Evolutionary conservation across 2,113 vertebrate species (phyloP).

Genomic region (Loxodonta africana): DNA sequence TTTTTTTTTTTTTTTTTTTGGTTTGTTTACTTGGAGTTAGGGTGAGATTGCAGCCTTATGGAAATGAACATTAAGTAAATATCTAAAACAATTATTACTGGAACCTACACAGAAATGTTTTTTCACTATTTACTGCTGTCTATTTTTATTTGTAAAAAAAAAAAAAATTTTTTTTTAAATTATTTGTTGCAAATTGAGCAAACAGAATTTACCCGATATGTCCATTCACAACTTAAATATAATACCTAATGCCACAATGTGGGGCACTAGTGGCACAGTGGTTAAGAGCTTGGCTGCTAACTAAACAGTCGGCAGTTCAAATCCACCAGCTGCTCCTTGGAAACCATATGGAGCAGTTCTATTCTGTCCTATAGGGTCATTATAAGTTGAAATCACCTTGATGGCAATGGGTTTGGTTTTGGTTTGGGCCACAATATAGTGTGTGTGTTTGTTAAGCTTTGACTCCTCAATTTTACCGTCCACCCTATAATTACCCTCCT

Average conservation of each 20-base stretch:
- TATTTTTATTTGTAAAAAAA: background rate
- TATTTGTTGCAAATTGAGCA: background rate
- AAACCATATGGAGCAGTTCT: too few species aligned
- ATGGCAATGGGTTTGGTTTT: too few species aligned
- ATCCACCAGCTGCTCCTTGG: too few species aligned
- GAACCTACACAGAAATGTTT: background rate
- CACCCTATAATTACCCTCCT: background rate
- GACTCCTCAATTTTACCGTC: background rate
- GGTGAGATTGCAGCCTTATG: background rate
- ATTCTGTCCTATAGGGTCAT: too few species aligned
- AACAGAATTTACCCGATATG: background rate
- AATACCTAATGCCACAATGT: background rate
- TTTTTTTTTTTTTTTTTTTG: background rate
- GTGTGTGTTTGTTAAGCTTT: background rate
- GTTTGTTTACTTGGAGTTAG: conserved; percentile 38
- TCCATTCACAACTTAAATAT: background rate
- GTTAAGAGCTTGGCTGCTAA: too few species aligned
- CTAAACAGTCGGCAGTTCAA: too few species aligned
- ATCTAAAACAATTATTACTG: conserved; percentile 56
- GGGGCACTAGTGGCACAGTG: too few species aligned
- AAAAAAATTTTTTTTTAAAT: too few species aligned
- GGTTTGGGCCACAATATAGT: background rate
- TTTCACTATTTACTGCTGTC: background rate
- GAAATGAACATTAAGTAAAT: background rate
- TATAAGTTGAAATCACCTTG: too few species aligned